Evolutionary conservation across 2,113 vertebrate species (phyloP).

Genomic region (Tamias sibiricus): DNA sequence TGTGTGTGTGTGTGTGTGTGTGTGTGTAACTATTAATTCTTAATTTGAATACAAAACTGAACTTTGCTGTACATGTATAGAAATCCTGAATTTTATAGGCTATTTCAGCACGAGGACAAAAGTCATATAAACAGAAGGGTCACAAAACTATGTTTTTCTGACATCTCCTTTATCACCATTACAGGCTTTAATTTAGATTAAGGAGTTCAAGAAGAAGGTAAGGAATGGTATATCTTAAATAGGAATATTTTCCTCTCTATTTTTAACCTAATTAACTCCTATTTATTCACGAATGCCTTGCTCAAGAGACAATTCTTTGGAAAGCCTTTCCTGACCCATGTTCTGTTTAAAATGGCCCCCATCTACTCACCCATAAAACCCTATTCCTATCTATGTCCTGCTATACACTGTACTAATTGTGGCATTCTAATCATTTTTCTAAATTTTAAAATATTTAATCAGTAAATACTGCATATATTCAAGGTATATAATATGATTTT

Average conservation of each 20-base stretch:
- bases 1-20: not conserved
- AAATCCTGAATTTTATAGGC: not conserved
- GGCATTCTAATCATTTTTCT: not conserved
- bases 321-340: not conserved
- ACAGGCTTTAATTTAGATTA: not conserved
- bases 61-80: not conserved
- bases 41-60: slow-evolving; percentile 26
- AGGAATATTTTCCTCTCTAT: not conserved
- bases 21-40: not conserved
- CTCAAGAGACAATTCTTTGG: not conserved
- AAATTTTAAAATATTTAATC: not conserved
- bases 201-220: not conserved
- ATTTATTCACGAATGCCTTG: not conserved
- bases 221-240: not conserved
- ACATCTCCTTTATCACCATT: not conserved
- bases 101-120: not conserved
- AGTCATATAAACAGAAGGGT: not conserved
- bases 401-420: not conserved
- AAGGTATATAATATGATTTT: not conserved
- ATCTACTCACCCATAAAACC: not conserved
- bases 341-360: not conserved
- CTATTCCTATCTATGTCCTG: not conserved
- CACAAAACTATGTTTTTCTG: slow-evolving; percentile 11
- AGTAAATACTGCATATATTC: not conserved
- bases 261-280: slow-evolving; percentile 1